Evolutionary conservation across 1,140 invertebrate species (phyloP).

Genomic region (Eciton burchellii): DNA sequence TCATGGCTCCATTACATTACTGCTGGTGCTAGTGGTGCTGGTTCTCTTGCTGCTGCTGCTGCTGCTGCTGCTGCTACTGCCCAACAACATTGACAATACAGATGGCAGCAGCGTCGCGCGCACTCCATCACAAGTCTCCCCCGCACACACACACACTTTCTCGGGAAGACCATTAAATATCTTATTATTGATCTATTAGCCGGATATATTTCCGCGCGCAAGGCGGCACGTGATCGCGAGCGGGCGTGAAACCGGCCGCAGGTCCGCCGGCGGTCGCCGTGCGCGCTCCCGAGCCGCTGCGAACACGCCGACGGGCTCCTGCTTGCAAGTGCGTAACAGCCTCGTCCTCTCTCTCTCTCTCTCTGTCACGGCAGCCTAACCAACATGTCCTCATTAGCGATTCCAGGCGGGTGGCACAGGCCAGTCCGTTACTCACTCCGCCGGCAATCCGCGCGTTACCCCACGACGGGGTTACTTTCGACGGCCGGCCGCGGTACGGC

Average conservation of each 20-base stretch:
- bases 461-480: constrained; percentile 63
- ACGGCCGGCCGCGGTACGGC: constrained; percentile 67
- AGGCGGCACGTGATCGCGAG: constrained; percentile 76
- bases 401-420: constrained; percentile 79
- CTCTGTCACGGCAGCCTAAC: constrained; percentile 83
- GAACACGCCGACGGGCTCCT: constrained; percentile 50
- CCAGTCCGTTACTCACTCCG: constrained; percentile 79
- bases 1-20: constrained; percentile 85
- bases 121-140: constrained; percentile 71
- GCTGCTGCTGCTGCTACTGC: constrained; percentile 79
- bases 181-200: constrained; percentile 86
- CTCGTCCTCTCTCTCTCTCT: constrained; percentile 52
- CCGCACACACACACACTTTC: constrained; percentile 70
- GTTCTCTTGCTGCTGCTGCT: constrained; percentile 80
- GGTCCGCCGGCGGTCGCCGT: constrained; percentile 40
- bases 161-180: constrained; percentile 80
- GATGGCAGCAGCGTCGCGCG: constrained; percentile 86
- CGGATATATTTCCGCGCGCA: constrained; percentile 80
- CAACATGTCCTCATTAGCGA: constrained; percentile 87
- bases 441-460: constrained; percentile 63
- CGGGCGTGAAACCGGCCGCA: constrained; percentile 51
- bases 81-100: constrained; percentile 90
- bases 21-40: constrained; percentile 77
- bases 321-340: constrained; percentile 54
- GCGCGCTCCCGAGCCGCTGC: constrained; percentile 56